Conservation (phyloP, 2,888 invertebrate species). For the Atethmia centrago region DNA sequence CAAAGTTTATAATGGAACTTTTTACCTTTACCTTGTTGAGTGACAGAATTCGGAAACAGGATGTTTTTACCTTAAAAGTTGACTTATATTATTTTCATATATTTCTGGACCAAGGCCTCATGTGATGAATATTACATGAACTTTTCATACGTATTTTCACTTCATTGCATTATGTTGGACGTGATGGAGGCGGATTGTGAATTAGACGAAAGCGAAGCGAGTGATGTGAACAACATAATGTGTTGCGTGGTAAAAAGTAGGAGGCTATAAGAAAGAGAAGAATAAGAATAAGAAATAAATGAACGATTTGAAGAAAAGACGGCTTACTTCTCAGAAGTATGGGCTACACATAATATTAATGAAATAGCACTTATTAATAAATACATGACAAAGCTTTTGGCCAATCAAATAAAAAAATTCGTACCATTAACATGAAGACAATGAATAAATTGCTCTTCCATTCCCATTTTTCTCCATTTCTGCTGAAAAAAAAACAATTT, state of each 20-base stretch:
- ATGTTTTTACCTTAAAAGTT: constrained; percentile 9
- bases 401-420: no score
- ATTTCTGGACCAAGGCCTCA: constrained; percentile 38
- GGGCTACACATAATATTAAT: neutral
- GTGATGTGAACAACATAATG: constrained; percentile 42
- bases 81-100: constrained; percentile 3
- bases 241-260: constrained; percentile 20
- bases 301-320: constrained; percentile 11
- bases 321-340: neutral
- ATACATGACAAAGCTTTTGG: no score
- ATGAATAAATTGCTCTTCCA: neutral
- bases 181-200: constrained; percentile 42
- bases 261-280: no score
- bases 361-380: neutral
- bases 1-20: constrained; percentile 32
- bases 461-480: no score
- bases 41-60: constrained; percentile 33
- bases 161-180: constrained; percentile 53
- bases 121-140: constrained; percentile 56
- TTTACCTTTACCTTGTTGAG: constrained; percentile 28
- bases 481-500: no score
- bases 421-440: neutral
- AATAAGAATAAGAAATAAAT: constrained; percentile 50
- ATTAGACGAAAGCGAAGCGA: constrained; percentile 40
- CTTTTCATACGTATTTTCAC: constrained; percentile 44